Evolutionary conservation across 2,797 vertebrate genomes (phyloP).

Genomic region (Dendrocincla tyrannina): DNA sequence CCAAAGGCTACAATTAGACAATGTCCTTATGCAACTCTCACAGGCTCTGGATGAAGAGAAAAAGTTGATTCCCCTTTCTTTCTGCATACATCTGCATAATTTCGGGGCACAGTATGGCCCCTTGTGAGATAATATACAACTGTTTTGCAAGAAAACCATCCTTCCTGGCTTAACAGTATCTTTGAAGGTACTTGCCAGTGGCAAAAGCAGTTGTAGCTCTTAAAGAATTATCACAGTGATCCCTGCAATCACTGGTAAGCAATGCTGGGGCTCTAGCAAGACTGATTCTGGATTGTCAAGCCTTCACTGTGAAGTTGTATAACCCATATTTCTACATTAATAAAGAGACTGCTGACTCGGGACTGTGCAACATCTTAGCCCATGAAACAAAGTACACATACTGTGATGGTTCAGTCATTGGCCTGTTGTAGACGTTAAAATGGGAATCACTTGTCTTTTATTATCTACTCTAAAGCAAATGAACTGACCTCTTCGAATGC

Average conservation of each 20-base stretch:
- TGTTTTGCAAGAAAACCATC: background rate
- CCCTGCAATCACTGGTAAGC: background rate
- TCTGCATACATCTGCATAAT: conserved; percentile 15
- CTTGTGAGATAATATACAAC: background rate
- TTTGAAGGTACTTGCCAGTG: background rate
- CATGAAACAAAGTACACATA: background rate
- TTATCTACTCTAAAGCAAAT: background rate
- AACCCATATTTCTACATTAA: background rate
- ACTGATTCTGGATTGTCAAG: background rate
- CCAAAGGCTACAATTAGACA: background rate
- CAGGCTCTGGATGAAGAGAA: background rate
- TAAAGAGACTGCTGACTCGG: background rate
- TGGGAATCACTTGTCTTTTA: background rate
- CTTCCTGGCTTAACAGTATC: background rate
- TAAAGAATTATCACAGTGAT: background rate
- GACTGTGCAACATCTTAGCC: background rate
- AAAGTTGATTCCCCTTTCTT: background rate
- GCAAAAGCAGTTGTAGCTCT: background rate
- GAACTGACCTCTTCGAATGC: background rate
- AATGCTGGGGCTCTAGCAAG: background rate
- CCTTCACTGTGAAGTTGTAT: background rate
- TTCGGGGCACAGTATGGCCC: background rate
- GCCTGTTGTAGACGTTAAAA: background rate
- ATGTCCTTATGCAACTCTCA: background rate
- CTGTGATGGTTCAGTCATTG: background rate